Conservation (phyloP, 1,140 invertebrate genomes). For the Macrosteles quadrilineatus region DNA sequence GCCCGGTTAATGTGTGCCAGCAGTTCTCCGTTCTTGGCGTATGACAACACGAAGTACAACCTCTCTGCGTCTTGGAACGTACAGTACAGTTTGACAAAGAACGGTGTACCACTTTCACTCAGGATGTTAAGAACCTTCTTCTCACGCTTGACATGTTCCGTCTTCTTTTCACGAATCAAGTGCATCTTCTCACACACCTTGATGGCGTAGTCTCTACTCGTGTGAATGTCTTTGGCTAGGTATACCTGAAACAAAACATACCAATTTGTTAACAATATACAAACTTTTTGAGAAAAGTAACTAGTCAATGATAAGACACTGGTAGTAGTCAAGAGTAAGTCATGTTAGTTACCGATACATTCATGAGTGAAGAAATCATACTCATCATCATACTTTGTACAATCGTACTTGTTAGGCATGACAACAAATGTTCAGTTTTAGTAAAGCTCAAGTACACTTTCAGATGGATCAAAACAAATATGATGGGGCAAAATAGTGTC, state of each 20-base stretch:
- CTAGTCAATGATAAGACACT: no score
- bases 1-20: conserved; percentile 89
- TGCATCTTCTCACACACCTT: conserved; percentile 95
- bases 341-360: no score
- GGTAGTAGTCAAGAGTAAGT: no score
- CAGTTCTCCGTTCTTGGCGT: conserved; percentile 93
- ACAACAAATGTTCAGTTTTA: no score
- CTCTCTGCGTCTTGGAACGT: conserved; percentile 95
- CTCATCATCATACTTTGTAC: no score
- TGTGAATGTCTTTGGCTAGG: conserved; percentile 88
- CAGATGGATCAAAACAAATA: no score
- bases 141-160: conserved; percentile 89
- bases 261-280: no score
- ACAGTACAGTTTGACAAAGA: conserved; percentile 92
- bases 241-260: conserved; percentile 76
- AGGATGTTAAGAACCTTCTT: conserved; percentile 86
- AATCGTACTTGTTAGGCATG: no score
- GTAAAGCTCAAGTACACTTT: no score
- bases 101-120: conserved; percentile 62
- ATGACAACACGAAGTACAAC: conserved; percentile 96
- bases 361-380: no score
- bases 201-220: conserved; percentile 90
- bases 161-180: conserved; percentile 91
- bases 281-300: no score
- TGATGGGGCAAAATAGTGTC: no score